Evolutionary conservation across 2,888 invertebrate genomes (phyloP).

Genomic region (Girardia tigrina): DNA sequence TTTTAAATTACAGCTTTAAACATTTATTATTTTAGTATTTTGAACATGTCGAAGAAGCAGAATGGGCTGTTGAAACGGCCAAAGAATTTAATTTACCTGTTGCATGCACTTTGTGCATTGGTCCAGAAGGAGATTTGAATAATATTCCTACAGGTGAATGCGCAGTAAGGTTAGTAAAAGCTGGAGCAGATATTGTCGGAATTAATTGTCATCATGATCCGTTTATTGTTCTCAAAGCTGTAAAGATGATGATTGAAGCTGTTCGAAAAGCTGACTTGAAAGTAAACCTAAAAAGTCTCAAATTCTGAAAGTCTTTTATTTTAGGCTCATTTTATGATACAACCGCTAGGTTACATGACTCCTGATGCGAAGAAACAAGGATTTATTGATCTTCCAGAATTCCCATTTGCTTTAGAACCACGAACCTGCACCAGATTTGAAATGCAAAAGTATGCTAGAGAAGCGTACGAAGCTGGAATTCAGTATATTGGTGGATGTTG

Average conservation of each 20-base stretch:
- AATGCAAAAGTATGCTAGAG: slow-evolving; percentile 48
- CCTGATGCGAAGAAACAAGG: slow-evolving; percentile 49
- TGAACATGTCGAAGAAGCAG: slow-evolving; percentile 50
- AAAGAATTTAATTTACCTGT: slow-evolving; percentile 43
- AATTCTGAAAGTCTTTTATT: not conserved
- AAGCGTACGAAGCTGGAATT: slow-evolving; percentile 48
- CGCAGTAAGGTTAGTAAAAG: slow-evolving; percentile 48
- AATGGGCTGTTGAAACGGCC: slow-evolving; percentile 49
- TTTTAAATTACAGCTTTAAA: slow-evolving; percentile 27
- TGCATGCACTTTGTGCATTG: slow-evolving; percentile 51
- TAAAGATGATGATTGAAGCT: slow-evolving; percentile 46
- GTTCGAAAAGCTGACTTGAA: slow-evolving; percentile 43
- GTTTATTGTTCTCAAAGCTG: slow-evolving; percentile 41
- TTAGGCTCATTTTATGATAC: slow-evolving; percentile 44
- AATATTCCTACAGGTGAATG: slow-evolving; percentile 45
- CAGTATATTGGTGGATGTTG: slow-evolving; percentile 51
- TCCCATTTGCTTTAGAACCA: slow-evolving; percentile 50
- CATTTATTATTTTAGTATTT: slow-evolving; percentile 42
- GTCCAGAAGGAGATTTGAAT: slow-evolving; percentile 49
- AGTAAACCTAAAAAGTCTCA: not conserved
- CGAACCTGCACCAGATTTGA: slow-evolving; percentile 49
- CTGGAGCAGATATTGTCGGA: slow-evolving; percentile 47
- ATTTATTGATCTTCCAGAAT: slow-evolving; percentile 51
- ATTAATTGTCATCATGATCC: slow-evolving; percentile 51
- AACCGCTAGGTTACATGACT: slow-evolving; percentile 45